Evolutionary conservation across 2,113 vertebrate species (phyloP), one percentile per base, ranked within the genome.

Genomic region (Colaptes auratus): DNA sequence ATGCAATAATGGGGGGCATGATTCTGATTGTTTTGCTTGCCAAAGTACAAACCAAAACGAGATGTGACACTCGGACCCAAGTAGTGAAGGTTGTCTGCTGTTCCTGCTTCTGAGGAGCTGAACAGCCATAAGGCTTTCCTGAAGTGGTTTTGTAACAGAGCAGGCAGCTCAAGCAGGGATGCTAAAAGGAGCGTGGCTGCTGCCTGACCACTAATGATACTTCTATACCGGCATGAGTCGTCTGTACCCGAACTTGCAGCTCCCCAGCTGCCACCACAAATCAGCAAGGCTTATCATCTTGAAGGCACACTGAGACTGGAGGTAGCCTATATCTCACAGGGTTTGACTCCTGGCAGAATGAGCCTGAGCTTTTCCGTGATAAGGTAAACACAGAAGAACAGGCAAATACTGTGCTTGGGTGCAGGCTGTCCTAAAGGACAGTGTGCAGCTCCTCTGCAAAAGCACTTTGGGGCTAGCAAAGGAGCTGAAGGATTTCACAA

Each of bases 401-500:
- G 74, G 72, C 59, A 66, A 66, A 82, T 21, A 25, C 75, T 72
- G 65, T 50, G 66, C 59, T 72, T 83, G 84, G 46, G 78, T 35
- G 25, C 67, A 73, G 66, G 2, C 42, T 63, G 24, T 56, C 84
- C 75, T 60, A 28, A 80, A 70, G 65, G 75, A 27, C 58, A 16
- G 73, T 52, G 20, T 0, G 2, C 89, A 64, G 64, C 7, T 12
- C 67, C 39, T 79, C 78, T 21, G 84, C 67, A 48, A 59, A 77
- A 89, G 64, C 20, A 8, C 73, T 95, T 92, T 1, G 4, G 50
- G 76, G 78, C 63, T 82, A 66, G 67, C 61, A 82, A 86, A 70
- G 39, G 80, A 90, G 77, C 71, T 73, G 81, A 78, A 93, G 88
- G 83, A 78, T 88, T 94, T 95, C 59, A 86, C 63, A 87, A 67